Evolutionary conservation across 2,888 invertebrate genomes (phyloP).

Genomic region (Heliothis peltigera): DNA sequence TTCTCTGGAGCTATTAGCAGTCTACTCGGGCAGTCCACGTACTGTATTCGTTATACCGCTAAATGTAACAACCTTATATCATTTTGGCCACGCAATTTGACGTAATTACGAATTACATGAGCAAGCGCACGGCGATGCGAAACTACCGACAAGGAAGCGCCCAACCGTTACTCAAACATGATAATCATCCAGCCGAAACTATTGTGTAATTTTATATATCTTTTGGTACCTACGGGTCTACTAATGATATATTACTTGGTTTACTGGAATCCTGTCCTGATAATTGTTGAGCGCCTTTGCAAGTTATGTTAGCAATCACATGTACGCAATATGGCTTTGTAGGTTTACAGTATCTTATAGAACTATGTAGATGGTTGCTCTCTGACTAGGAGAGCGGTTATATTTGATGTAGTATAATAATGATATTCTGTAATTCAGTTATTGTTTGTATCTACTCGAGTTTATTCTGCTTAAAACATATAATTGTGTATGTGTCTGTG

Average conservation of each 20-base stretch:
- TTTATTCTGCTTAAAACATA: too few relatives aligned
- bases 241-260: conserved; percentile 32
- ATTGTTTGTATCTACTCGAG: too few relatives aligned
- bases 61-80: conserved; percentile 86
- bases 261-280: conserved; percentile 10
- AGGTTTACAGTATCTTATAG: too few relatives aligned
- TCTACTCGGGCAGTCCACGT: conserved; percentile 66
- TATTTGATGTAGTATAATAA: too few relatives aligned
- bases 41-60: conserved; percentile 70
- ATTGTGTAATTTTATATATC: conserved; percentile 67
- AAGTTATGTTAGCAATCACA: conserved; percentile 35
- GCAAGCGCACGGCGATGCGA: conserved; percentile 70
- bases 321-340: background rate
- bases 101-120: conserved; percentile 86
- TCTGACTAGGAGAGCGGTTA: too few relatives aligned
- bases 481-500: too few relatives aligned
- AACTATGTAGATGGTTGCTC: too few relatives aligned
- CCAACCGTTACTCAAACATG: conserved; percentile 68
- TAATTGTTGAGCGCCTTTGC: conserved; percentile 25
- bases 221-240: conserved; percentile 22
- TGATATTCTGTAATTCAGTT: too few relatives aligned
- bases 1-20: conserved; percentile 69
- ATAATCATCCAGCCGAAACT: conserved; percentile 74
- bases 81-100: conserved; percentile 85
- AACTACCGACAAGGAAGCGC: conserved; percentile 71